Conservation (phyloP, 2,888 invertebrate genomes). For the Idaea aversata region DNA sequence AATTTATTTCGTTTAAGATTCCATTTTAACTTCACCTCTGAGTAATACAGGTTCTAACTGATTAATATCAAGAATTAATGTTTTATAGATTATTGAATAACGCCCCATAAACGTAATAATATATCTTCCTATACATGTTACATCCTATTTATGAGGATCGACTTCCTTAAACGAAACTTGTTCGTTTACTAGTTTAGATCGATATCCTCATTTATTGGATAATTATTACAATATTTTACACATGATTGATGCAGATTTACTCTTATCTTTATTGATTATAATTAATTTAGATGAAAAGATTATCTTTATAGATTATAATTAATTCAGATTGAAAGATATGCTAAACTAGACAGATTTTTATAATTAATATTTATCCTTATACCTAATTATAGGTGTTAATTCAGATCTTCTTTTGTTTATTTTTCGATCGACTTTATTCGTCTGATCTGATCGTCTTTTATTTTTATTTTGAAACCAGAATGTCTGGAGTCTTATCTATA, state of each 20-base stretch:
- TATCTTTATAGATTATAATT: too few relatives aligned
- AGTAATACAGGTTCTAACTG: neutral
- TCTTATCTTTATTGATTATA: neutral
- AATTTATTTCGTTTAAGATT: too few relatives aligned
- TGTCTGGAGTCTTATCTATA: too few relatives aligned
- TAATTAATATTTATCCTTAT: too few relatives aligned
- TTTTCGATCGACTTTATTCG: too few relatives aligned
- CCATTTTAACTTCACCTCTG: too few relatives aligned
- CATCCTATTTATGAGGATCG: constrained; percentile 2
- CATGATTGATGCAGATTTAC: neutral
- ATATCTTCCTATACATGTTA: neutral
- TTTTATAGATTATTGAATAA: neutral
- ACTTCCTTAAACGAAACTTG: constrained; percentile 1
- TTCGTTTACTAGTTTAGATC: neutral
- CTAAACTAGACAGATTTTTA: too few relatives aligned
- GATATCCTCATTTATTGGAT: neutral
- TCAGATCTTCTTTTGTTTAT: too few relatives aligned
- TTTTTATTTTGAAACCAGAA: too few relatives aligned
- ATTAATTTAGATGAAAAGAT: neutral
- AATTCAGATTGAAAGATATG: too few relatives aligned
- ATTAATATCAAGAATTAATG: neutral
- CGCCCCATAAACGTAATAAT: constrained; percentile 12
- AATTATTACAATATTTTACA: neutral
- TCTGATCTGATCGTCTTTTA: too few relatives aligned
- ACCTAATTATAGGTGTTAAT: too few relatives aligned